These are phyloP conservation scores for Euthynnus affinis DNA, from an alignment of 2,797 vertebrate species.

Conservation along the genomic window DNA sequence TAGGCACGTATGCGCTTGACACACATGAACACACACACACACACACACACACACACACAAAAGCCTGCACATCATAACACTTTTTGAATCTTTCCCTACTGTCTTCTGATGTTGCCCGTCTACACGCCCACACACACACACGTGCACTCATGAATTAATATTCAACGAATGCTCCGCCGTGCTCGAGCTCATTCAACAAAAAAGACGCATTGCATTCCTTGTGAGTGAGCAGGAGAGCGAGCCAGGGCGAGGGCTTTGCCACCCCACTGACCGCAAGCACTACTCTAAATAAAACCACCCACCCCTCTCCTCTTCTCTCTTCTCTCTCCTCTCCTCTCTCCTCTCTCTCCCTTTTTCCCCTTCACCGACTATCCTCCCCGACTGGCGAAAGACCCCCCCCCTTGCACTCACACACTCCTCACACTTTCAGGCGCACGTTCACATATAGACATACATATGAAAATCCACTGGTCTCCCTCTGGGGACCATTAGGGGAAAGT, in stretches of 20 bases:
- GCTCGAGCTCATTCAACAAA: slow-evolving; percentile 53
- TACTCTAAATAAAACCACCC: slow-evolving; percentile 60
- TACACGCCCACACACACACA: too few relatives aligned
- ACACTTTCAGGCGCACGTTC: slow-evolving; percentile 1
- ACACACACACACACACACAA: too few relatives aligned
- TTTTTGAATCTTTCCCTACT: background rate
- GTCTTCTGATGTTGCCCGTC: slow-evolving; percentile 24
- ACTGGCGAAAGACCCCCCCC: slow-evolving; percentile 37
- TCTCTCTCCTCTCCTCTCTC: background rate
- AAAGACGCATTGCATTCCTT: slow-evolving; percentile 27
- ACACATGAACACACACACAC: too few relatives aligned
- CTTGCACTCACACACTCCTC: too few relatives aligned
- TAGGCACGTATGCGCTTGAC: background rate
- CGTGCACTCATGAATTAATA: background rate
- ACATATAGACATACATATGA: background rate
- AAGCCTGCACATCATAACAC: background rate
- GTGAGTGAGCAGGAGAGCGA: slow-evolving; percentile 47
- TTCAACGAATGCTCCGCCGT: background rate
- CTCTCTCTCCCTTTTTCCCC: background rate
- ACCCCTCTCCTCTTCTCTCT: too few relatives aligned
- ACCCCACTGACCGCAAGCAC: slow-evolving; percentile 43
- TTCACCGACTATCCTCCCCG: background rate
- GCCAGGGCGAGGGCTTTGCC: slow-evolving; percentile 29
- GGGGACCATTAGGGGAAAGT: slow-evolving; percentile 61
- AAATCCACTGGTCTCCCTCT: slow-evolving; percentile 35